phyloP scores from a whole-genome alignment of 2,113 vertebrate species.

The Daubentonia madagascariensis region DNA sequence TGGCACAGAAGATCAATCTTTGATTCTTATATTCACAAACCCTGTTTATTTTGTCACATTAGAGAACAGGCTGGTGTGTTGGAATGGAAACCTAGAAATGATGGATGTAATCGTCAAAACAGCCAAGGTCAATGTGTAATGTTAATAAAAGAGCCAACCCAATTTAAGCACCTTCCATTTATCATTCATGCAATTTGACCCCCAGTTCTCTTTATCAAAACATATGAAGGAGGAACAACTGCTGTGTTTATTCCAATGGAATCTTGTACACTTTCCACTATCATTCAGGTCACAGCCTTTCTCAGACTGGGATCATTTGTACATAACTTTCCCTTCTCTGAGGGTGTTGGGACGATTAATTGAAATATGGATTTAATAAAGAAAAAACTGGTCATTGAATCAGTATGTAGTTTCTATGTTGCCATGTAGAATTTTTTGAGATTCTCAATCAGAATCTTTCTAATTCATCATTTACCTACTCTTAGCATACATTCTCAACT shows the following conservation, averaged over 20 bases:
- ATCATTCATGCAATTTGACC: slow-evolving; percentile 95
- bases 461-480: neutral
- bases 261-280: slow-evolving; percentile 89
- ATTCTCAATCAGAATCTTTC: slow-evolving; percentile 31
- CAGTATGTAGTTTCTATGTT: slow-evolving; percentile 41
- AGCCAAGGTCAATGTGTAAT: slow-evolving; percentile 96
- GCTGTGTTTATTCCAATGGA: slow-evolving; percentile 90
- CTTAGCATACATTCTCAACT: neutral
- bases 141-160: slow-evolving; percentile 89
- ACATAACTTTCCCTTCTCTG: slow-evolving; percentile 79
- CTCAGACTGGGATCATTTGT: slow-evolving; percentile 83
- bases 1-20: slow-evolving; percentile 92
- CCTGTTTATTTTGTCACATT: slow-evolving; percentile 92
- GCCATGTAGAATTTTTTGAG: slow-evolving; percentile 27
- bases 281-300: slow-evolving; percentile 86
- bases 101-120: slow-evolving; percentile 98
- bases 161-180: slow-evolving; percentile 92
- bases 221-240: slow-evolving; percentile 90
- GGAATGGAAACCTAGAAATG: slow-evolving; percentile 93
- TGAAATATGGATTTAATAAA: slow-evolving; percentile 77
- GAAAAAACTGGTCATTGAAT: slow-evolving; percentile 59
- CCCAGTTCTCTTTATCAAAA: slow-evolving; percentile 94
- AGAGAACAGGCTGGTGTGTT: slow-evolving; percentile 88
- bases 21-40: slow-evolving; percentile 92
- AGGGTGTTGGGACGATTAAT: slow-evolving; percentile 74